Evolutionary conservation across 2,888 invertebrate species (phyloP).

Genomic region (Dicranocentrus wangi): DNA sequence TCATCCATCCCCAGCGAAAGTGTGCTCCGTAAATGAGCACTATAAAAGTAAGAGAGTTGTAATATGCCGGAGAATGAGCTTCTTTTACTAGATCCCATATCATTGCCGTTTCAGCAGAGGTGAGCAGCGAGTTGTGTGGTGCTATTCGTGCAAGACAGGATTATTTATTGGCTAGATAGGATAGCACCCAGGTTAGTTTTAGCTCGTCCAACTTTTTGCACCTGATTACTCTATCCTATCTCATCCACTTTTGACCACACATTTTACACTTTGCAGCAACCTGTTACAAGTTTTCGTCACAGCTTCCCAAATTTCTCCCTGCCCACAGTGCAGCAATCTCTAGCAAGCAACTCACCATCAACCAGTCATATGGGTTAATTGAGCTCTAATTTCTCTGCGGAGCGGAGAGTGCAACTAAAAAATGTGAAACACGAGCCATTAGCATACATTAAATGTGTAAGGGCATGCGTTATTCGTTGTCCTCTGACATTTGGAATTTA

Average conservation of each 20-base stretch:
- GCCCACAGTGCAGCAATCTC: too few species aligned
- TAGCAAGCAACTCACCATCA: too few species aligned
- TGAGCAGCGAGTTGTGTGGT: conserved; percentile 45
- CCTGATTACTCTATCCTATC: conserved; percentile 11
- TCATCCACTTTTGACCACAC: conserved; percentile 33
- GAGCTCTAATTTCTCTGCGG: conserved; percentile 57
- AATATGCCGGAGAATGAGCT: too few species aligned
- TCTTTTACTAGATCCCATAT: too few species aligned
- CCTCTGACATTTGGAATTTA: conserved; percentile 24
- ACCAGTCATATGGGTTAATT: conserved; percentile 52
- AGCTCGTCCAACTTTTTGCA: conserved; percentile 20
- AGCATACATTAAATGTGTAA: conserved; percentile 41
- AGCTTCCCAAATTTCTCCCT: conserved; percentile 11
- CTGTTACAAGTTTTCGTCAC: neutral
- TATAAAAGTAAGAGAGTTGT: too few species aligned
- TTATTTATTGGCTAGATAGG: conserved; percentile 44
- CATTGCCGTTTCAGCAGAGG: conserved; percentile 28
- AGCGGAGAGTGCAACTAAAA: conserved; percentile 11
- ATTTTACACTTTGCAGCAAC: neutral
- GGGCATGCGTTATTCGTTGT: too few species aligned
- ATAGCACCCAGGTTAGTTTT: conserved; percentile 36
- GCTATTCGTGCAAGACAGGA: conserved; percentile 39
- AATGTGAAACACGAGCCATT: conserved; percentile 44
- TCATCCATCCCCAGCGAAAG: conserved; percentile 1
- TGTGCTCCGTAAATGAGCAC: conserved; percentile 15